These are phyloP conservation scores for Glaucopsyche alexis DNA, from an alignment of 2,888 invertebrate genomes.

Conservation along the genomic window DNA sequence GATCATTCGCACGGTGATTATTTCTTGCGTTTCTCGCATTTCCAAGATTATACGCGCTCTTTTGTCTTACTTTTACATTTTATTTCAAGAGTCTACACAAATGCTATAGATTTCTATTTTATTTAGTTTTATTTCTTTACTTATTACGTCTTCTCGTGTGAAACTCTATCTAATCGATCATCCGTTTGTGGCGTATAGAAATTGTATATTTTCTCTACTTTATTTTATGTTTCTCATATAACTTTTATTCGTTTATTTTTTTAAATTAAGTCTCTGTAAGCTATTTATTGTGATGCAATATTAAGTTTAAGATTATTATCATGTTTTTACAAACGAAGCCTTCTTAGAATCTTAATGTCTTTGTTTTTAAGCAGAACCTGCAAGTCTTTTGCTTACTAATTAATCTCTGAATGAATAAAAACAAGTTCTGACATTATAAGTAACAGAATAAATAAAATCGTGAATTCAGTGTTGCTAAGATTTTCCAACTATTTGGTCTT, in stretches of 20 bases:
- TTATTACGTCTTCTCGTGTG: background rate
- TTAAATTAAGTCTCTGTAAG: too few species aligned
- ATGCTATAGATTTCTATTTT: background rate
- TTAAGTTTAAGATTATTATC: background rate
- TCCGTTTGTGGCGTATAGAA: background rate
- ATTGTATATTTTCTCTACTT: background rate
- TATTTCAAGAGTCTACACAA: background rate
- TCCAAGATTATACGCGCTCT: background rate
- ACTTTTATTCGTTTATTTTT: background rate
- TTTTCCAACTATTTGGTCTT: too few species aligned
- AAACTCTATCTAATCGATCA: background rate
- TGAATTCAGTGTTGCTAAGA: background rate
- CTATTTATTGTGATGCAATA: too few species aligned
- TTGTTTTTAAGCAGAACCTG: background rate
- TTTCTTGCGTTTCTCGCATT: constrained; percentile 5
- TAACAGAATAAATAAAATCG: background rate
- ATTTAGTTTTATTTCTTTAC: background rate
- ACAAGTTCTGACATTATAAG: background rate
- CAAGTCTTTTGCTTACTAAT: background rate
- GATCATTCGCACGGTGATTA: constrained; percentile 11
- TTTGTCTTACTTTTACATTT: constrained; percentile 6
- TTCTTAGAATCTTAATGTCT: background rate
- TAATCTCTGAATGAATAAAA: background rate
- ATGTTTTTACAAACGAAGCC: background rate
- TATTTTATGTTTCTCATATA: background rate